Evolutionary conservation across 1,140 invertebrate genomes (phyloP).

Genomic region (Papilio machaon): DNA sequence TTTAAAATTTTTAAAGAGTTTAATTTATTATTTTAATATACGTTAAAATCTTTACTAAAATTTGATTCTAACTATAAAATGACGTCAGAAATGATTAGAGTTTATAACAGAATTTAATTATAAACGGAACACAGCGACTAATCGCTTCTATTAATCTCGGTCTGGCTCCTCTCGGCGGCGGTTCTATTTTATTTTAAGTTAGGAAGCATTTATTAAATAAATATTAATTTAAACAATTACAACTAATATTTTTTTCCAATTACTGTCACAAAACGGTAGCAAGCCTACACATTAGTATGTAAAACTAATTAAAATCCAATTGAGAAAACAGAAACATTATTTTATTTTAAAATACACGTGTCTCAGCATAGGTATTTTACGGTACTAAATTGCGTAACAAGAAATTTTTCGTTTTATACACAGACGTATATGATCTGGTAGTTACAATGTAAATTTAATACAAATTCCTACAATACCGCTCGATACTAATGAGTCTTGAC

Average conservation of each 20-base stretch:
- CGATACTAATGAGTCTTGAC: conserved; percentile 10
- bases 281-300: too few species aligned
- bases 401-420: too few species aligned
- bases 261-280: not conserved
- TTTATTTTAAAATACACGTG: too few species aligned
- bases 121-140: conserved; percentile 11
- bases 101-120: conserved; percentile 25
- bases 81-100: conserved; percentile 5
- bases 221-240: not conserved
- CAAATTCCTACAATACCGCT: not conserved
- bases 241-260: not conserved
- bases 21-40: not conserved
- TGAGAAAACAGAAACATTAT: too few species aligned
- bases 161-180: not conserved
- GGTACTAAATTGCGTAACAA: too few species aligned
- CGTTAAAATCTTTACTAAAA: not conserved
- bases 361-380: too few species aligned
- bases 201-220: not conserved
- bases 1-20: not conserved
- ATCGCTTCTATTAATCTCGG: conserved; percentile 14
- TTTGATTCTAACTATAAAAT: conserved; percentile 21
- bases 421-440: too few species aligned
- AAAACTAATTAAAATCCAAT: too few species aligned
- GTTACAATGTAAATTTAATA: not conserved
- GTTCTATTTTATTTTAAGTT: conserved; percentile 14